Base-by-base conservation (phyloP, 2,797 vertebrate species). In the Acestrorhynchus altus region DNA sequence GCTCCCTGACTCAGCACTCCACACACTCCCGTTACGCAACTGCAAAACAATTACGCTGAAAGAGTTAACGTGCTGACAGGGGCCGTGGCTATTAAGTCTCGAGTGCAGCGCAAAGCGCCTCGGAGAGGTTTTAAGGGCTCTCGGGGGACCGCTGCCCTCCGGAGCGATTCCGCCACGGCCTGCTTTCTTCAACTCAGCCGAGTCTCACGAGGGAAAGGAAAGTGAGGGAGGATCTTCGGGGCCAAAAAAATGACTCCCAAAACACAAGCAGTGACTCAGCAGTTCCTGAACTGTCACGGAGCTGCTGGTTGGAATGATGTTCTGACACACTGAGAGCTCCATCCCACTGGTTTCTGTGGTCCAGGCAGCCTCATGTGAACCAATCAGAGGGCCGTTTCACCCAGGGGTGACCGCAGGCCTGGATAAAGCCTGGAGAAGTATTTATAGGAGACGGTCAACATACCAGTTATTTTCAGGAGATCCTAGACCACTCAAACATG, bases 131-230 rank as follows among this genome's bases (percentile, higher is more conserved):
- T 83, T 64, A 63, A 83, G 79, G 61, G 49, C 74, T 81, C 84
- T 72, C 61, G 1, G 42, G 77, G 76, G 79, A 80, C 28, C 20
- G 16, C 16, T 12, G 13, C 68, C 76, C 67, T 88, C 85, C 85
- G 79, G 73, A 61, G 35, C 49, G 71, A 31, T 82, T 87, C 74
- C 56, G 16, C 74, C 88, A 83, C 56, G 51, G 83, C 86, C 86
- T 89, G 87, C 90, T 86, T 83, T 90, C 90, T 90, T 87, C 83
- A 85, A 81, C 86, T 77, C 81, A 83, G 84, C 88, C 86, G 86
- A 89, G 87, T 87, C 85, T 67, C 63, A 72, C 40, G 81, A 71
- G 80, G 49, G 42, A 54, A 24, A 76, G 13, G 7, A 49, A 74
- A 86, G 83, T 71, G 51, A 72, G 77, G 81, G 86, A 77, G 81